Base-by-base conservation (phyloP, 2,797 vertebrate species). In the Kryptolebias ocellatus region DNA sequence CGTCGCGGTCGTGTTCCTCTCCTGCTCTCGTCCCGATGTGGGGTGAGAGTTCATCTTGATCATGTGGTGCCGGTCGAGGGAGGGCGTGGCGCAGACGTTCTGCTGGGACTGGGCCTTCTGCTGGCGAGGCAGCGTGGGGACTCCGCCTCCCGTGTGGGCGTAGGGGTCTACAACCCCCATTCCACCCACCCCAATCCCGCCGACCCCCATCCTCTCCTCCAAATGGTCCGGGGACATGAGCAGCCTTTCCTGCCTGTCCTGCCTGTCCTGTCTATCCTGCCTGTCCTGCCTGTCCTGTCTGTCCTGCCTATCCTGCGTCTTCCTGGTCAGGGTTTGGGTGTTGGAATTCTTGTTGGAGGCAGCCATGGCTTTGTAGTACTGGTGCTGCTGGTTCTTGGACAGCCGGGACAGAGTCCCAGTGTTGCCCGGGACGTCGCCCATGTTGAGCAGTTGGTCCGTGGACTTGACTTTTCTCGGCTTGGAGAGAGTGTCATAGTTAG, bases 1-100 rank as follows among this genome's bases (percentile, higher is more conserved):
- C 0, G 94, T 91, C 89, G 90, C 90, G 63, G 78, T 70, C 5
- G 94, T 71, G 79, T 58, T 91, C 57, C 94, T 92, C 86, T 95
- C 94, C 76, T 87, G 95, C 91, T 94, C 95, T 57, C 94, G 84
- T 20, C 94, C 95, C 0, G 93, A 94, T 3, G 89, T 92, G 51
- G 95, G 95, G 88, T 95, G 95, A 79, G 95, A 95, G 94, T 96
- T 96, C 95, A 95, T 95, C 93, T 95, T 95, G 80, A 95, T 95
- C 93, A 95, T 95, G 84, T 95, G 95, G 83, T 95, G 95, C 18
- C 95, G 95, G 83, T 96, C 95, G 0, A 90, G 95, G 74, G 93
- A 95, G 54, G 94, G 95, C 0, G 94, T 96, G 74, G 80, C 95
- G 28, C 86, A 95, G 66, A 95, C 94, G 44, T 92, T 96, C 92